A percentile compares a stretch with the other conserved stretches of the same genome.
These are phyloP conservation scores for Haliclona indistincta DNA, from an alignment of 37 sponge, comb jelly and placozoan species.

Conservation along the genomic window DNA sequence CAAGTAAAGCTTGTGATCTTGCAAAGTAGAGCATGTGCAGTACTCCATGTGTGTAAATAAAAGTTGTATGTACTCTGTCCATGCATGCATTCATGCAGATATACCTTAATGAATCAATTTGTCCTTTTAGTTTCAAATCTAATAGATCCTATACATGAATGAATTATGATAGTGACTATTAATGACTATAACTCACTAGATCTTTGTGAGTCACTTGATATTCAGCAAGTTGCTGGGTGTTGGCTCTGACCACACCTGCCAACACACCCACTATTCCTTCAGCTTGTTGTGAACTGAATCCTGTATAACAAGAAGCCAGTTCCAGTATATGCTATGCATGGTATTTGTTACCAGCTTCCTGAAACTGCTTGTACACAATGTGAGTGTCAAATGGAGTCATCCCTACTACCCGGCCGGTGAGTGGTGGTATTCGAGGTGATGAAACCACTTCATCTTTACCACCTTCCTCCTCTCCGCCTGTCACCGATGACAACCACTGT, in stretches of 20 bases:
- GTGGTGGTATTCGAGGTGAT: too few relatives aligned
- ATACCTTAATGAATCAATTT: conserved; percentile 26
- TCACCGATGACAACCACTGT: background rate
- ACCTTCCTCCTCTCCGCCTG: background rate
- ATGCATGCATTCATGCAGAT: background rate
- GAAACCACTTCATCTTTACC: background rate
- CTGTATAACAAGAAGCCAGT: background rate
- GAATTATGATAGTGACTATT: background rate
- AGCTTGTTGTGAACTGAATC: conserved; percentile 31
- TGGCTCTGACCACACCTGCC: background rate
- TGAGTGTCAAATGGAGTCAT: conserved; percentile 46
- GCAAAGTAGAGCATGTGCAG: too few relatives aligned
- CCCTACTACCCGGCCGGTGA: too few relatives aligned
- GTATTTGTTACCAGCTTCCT: conserved; percentile 28
- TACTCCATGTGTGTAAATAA: too few relatives aligned
- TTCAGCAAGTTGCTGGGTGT: background rate
- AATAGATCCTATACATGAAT: conserved; percentile 33
- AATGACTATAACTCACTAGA: conserved; percentile 17
- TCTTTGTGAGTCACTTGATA: conserved; percentile 20
- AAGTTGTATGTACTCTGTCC: too few relatives aligned
- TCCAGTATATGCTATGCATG: too few relatives aligned
- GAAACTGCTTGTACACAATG: conserved; percentile 8
- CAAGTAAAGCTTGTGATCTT: too few relatives aligned
- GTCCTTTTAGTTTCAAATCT: conserved; percentile 12
- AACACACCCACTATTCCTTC: conserved; percentile 24